phyloP scores from a whole-genome alignment of 2,113 vertebrate genomes.

The Pollimyrus isidori region DNA sequence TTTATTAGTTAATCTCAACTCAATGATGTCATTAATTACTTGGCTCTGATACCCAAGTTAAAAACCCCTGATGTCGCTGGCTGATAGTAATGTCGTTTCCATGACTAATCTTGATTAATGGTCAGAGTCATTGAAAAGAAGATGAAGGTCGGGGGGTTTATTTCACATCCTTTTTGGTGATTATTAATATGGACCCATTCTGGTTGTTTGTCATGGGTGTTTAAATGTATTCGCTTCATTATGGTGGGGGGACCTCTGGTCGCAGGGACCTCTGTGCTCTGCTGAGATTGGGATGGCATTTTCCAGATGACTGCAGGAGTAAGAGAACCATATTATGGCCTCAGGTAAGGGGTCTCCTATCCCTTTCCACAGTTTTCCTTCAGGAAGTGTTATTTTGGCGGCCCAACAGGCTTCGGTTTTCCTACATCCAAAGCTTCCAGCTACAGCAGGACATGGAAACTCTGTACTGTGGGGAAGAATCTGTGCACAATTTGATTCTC shows the following conservation, averaged over 20 bases:
- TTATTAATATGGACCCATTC: slow-evolving; percentile 25
- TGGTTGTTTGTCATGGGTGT: slow-evolving; percentile 25
- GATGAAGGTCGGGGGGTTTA: slow-evolving; percentile 32
- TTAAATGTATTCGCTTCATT: slow-evolving; percentile 22
- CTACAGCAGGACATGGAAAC: not conserved
- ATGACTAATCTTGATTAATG: slow-evolving; percentile 40
- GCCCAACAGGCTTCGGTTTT: not conserved
- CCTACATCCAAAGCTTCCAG: slow-evolving; percentile 4
- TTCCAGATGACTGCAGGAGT: not conserved
- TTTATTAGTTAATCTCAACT: slow-evolving; percentile 31
- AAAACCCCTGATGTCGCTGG: slow-evolving; percentile 18
- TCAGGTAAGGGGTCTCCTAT: not conserved
- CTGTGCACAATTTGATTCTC: not conserved
- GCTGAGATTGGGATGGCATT: not conserved
- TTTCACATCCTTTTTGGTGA: slow-evolving; percentile 22
- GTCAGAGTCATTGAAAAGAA: slow-evolving; percentile 12
- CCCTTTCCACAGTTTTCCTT: not conserved
- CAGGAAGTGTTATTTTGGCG: not conserved
- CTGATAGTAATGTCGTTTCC: slow-evolving; percentile 30
- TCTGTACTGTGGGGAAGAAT: not conserved
- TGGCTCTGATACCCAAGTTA: slow-evolving; percentile 21
- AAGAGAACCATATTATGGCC: not conserved
- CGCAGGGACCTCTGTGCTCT: not conserved
- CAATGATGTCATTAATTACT: slow-evolving; percentile 33
- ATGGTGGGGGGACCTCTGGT: not conserved